Evolutionary conservation across 2,797 vertebrate species (phyloP), one percentile per base, ranked within the genome.

Genomic region (Heterohyrax brucei): DNA sequence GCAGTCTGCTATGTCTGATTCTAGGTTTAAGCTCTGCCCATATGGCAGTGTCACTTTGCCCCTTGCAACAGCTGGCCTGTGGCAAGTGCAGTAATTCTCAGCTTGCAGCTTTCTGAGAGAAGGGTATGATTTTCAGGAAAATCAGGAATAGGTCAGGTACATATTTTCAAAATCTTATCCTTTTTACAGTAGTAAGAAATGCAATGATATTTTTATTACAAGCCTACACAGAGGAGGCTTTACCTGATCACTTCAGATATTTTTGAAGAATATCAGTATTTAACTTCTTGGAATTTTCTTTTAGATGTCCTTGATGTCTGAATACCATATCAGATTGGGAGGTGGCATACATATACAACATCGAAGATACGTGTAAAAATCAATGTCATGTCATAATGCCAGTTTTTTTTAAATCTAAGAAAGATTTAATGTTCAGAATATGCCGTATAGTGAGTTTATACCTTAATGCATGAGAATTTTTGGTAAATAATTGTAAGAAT

Each of bases 181-280:
- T 59, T 39, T 10, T 82, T 88, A 76, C 7, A 68, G 26, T 66
- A 44, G 44, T 84, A 83, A 70, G 39, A 78, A 82, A 70, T 50
- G 18, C 19, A 66, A 48, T 82, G 53, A 30, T 81, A 75, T 80
- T 75, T 80, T 75, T 68, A 61, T 77, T 61, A 39, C 83, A 70
- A 94, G 76, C 72, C 61, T 68, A 68, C n/a, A 70, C 26, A 10
- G 48, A 68, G 22, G 66, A 68, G n/a, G 64, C 64, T 87, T 80
- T 73, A 80, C 84, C 26, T 73, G 19, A 39, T 64, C 59, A 56
- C 80, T 13, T 46, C 66, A 13, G 64, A 59, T 84, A 33, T 79
- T 85, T 94, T 46, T 75, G 21, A 89, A 76, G 61, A 90, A 77
- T 53, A 80, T 64, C 79, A 79, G 12, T 28, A 89, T 93, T 89